Conservation (phyloP, 2,888 invertebrate species). For the Strigamia transsilvanica region DNA sequence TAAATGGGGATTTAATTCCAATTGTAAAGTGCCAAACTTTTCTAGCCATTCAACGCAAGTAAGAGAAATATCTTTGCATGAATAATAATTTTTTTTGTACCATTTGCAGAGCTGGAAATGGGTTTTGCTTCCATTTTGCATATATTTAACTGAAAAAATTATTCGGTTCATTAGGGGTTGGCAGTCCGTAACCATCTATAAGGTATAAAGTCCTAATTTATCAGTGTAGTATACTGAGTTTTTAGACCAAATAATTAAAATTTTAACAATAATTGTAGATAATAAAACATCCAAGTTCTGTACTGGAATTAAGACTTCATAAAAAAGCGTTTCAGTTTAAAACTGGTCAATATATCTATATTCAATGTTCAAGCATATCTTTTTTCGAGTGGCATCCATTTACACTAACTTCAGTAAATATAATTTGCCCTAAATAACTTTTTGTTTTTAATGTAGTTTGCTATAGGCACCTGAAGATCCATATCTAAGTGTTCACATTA, state of each 20-base stretch:
- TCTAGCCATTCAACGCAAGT: constrained; percentile 5
- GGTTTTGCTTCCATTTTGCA: background rate
- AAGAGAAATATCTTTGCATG: background rate
- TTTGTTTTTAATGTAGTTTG: background rate
- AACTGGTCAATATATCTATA: constrained; percentile 50
- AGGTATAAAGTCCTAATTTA: background rate
- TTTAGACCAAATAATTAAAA: background rate
- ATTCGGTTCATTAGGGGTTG: constrained; percentile 46
- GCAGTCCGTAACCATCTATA: constrained; percentile 34
- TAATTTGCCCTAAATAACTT: constrained; percentile 12
- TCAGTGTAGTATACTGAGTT: background rate
- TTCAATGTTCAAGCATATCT: constrained; percentile 48
- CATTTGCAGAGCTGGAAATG: constrained; percentile 41
- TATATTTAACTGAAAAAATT: constrained; percentile 49
- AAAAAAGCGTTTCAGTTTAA: constrained; percentile 44
- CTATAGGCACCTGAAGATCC: constrained; percentile 31
- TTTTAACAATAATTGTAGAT: constrained; percentile 5
- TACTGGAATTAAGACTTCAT: constrained; percentile 29
- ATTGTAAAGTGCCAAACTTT: constrained; percentile 36
- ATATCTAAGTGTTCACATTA: constrained; percentile 50
- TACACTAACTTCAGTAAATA: constrained; percentile 50
- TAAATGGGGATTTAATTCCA: background rate
- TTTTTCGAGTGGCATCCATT: constrained; percentile 51
- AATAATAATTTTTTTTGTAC: background rate
- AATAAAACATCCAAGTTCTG: constrained; percentile 48